Evolutionary conservation across 2,113 vertebrate genomes (phyloP).

Genomic region (Catharus minimus): DNA sequence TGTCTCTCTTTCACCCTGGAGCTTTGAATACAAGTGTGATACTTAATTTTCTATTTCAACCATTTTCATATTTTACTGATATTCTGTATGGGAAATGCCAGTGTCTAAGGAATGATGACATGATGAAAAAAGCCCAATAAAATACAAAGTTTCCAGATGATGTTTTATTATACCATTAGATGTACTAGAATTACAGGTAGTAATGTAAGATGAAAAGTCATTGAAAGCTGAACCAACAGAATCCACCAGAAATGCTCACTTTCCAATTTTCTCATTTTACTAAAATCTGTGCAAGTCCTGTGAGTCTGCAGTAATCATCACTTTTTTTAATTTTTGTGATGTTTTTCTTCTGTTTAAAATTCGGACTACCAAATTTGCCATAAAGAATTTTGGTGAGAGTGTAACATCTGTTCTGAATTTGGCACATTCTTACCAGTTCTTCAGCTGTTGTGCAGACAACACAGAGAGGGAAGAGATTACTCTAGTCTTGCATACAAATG

Average conservation of each 20-base stretch:
- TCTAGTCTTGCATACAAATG: neutral
- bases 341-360: neutral
- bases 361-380: neutral
- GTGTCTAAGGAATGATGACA: neutral
- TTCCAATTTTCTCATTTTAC: neutral
- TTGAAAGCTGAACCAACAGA: neutral
- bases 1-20: neutral
- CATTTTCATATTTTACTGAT: neutral
- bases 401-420: constrained; percentile 1
- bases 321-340: neutral
- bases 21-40: neutral
- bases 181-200: neutral
- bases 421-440: neutral
- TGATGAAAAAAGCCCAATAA: neutral
- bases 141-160: neutral
- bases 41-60: neutral
- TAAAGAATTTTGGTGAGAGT: neutral
- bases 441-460: neutral
- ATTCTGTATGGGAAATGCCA: neutral
- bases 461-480: neutral
- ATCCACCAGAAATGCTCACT: neutral
- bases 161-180: neutral
- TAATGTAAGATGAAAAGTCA: neutral
- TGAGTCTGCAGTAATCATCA: neutral
- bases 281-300: neutral